These are phyloP conservation scores for Apis dorsata DNA, from an alignment of 1,140 invertebrate species.

Conservation along the genomic window DNA sequence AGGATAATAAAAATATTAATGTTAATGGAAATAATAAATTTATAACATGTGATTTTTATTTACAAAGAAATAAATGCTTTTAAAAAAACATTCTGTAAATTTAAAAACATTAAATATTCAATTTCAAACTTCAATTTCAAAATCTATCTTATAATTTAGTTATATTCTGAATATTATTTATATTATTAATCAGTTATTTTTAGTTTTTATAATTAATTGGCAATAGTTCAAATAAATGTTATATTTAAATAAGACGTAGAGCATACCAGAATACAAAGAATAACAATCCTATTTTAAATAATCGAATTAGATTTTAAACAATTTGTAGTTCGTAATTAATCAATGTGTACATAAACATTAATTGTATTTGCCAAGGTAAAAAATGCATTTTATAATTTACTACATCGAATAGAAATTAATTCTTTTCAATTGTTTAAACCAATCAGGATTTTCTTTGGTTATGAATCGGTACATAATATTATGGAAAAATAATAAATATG, in stretches of 20 bases:
- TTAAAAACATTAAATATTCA: background rate
- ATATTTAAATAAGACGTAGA: slow-evolving; percentile 37
- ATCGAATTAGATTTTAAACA: background rate
- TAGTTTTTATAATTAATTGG: slow-evolving; percentile 37
- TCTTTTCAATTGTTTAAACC: background rate
- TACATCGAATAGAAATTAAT: background rate
- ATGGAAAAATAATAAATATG: background rate
- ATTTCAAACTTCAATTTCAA: too few species aligned
- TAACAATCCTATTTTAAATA: slow-evolving; percentile 26
- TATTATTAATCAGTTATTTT: background rate
- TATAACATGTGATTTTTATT: background rate
- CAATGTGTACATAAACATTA: background rate
- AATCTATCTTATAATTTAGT: background rate
- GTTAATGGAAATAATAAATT: background rate
- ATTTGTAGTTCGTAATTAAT: background rate
- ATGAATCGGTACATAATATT: background rate
- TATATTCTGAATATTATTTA: background rate
- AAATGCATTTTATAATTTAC: background rate
- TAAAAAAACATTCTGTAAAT: background rate
- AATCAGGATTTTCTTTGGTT: background rate
- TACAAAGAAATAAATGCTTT: background rate
- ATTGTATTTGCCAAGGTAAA: slow-evolving; percentile 4
- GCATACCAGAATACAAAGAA: background rate
- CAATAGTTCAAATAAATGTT: slow-evolving; percentile 24
- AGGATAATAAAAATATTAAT: background rate